Percentiles rank a stretch among this genome's conserved stretches.
These are phyloP conservation scores for Sisor rabdophorus DNA, from an alignment of 2,113 vertebrate genomes.

Conservation along the genomic window DNA sequence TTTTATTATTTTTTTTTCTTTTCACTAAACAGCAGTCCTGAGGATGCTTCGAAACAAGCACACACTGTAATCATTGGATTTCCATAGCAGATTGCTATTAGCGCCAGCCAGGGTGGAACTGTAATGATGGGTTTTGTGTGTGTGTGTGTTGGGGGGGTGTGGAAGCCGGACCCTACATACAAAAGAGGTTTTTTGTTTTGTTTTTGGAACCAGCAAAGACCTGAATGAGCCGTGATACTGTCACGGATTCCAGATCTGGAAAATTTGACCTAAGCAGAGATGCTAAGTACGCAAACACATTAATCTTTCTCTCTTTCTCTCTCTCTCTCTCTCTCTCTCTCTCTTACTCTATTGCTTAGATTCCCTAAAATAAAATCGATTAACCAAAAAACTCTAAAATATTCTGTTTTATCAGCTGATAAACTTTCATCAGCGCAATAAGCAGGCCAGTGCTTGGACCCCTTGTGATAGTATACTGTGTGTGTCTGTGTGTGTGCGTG, in stretches of 20 bases:
- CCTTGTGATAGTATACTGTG: constrained; percentile 3
- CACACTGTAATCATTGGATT: constrained; percentile 69
- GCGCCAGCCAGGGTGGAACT: constrained; percentile 59
- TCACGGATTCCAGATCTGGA: neutral
- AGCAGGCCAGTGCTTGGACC: neutral
- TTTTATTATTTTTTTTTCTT: constrained; percentile 35
- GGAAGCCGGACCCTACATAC: constrained; percentile 46
- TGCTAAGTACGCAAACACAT: constrained; percentile 58
- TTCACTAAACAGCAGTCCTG: constrained; percentile 64
- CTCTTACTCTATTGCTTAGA: constrained; percentile 56
- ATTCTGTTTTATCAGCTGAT: constrained; percentile 74
- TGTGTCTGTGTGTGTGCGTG: constrained; percentile 55
- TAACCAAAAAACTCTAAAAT: constrained; percentile 65
- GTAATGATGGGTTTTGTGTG: constrained; percentile 42
- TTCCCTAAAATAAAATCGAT: constrained; percentile 70
- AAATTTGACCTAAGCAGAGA: constrained; percentile 11
- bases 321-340: neutral
- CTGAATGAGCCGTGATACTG: neutral
- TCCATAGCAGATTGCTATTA: constrained; percentile 72
- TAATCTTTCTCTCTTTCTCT: constrained; percentile 58
- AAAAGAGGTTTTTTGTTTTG: neutral
- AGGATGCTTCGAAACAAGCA: constrained; percentile 67
- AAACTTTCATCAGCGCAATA: constrained; percentile 61
- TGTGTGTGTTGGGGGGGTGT: constrained; percentile 33
- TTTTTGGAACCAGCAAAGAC: neutral